Evolutionary conservation across 2,113 vertebrate genomes (phyloP).

Genomic region (cat (Felis catus)): F.catus_Fca126_mat1.0 CM031412.1:50561001-50561500

Average conservation of each 20-base stretch:
- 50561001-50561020: neutral
- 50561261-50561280: neutral
- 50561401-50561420: neutral
- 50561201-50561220: conserved; percentile 30
- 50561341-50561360: neutral
- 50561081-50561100: neutral
- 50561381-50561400: neutral
- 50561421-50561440: neutral
- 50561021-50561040: neutral
- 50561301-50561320: neutral
- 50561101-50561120: conserved; percentile 19
- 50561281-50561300: neutral
- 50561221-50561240: conserved; percentile 45
- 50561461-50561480: neutral
- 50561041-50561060: neutral
- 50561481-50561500: neutral
- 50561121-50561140: conserved; percentile 42
- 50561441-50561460: neutral
- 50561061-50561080: neutral
- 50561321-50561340: neutral
- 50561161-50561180: conserved; percentile 49
- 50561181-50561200: conserved; percentile 62
- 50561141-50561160: conserved; percentile 15
- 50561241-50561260: conserved; percentile 34
- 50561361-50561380: neutral